Evolutionary conservation across 2,113 vertebrate genomes (phyloP).

Genomic region (Rhinolophus ferrumequinum): DNA sequence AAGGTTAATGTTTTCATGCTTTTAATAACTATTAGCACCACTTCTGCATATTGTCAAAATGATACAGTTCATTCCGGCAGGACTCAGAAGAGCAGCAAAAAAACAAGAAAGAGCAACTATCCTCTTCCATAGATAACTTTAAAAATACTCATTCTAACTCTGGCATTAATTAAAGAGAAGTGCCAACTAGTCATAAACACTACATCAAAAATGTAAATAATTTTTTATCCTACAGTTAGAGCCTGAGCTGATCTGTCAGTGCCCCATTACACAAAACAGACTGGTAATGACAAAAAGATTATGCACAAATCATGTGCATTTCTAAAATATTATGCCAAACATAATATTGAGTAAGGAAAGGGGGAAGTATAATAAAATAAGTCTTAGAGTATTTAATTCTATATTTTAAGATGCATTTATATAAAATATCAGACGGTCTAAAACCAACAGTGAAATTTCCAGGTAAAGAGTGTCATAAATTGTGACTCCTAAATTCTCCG

Average conservation of each 20-base stretch:
- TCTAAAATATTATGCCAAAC: not conserved
- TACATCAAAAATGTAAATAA: constrained; percentile 41
- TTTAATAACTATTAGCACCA: constrained; percentile 86
- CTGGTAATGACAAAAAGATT: not conserved
- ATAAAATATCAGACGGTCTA: constrained; percentile 30
- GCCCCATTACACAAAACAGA: not conserved
- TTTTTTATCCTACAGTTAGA: not conserved
- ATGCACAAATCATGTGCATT: constrained; percentile 25
- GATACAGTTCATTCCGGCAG: constrained; percentile 75
- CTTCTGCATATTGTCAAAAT: constrained; percentile 87
- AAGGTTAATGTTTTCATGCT: constrained; percentile 89
- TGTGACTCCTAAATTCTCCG: not conserved
- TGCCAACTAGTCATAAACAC: constrained; percentile 41
- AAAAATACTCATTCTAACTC: constrained; percentile 25
- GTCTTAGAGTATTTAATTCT: not conserved
- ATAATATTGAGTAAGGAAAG: not conserved
- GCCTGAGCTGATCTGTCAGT: not conserved
- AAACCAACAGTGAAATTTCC: constrained; percentile 13
- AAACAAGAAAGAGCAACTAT: constrained; percentile 36
- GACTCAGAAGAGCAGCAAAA: constrained; percentile 64
- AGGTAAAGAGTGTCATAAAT: not conserved
- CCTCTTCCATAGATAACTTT: not conserved
- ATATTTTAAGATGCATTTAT: constrained; percentile 19
- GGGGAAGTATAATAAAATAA: not conserved
- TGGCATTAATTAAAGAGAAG: constrained; percentile 43